Percentiles rank a stretch among this genome's conserved stretches.
Conservation (phyloP, 2,797 vertebrate species). For the Vultur gryphus region DNA sequence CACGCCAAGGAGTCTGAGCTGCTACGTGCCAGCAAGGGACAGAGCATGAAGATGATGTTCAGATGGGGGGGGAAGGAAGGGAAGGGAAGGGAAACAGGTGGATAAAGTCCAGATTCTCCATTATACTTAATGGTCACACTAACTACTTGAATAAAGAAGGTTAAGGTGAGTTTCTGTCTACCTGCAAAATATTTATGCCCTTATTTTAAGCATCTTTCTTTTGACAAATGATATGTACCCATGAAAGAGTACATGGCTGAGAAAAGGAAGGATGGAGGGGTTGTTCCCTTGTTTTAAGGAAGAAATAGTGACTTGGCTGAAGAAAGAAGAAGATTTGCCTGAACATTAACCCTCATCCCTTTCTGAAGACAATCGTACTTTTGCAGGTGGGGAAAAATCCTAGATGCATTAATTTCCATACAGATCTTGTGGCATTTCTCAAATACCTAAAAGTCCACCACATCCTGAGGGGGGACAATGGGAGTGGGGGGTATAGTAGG, state of each 20-base stretch:
- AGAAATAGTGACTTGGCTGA: not conserved
- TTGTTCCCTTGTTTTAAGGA: not conserved
- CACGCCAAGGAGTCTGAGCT: not conserved
- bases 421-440: not conserved
- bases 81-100: not conserved
- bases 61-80: not conserved
- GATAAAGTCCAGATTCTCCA: not conserved
- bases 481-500: rapidly evolving
- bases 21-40: not conserved
- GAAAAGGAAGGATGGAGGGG: not conserved
- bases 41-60: not conserved
- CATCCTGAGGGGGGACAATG: not conserved
- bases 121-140: not conserved
- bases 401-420: not conserved
- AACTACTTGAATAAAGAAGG: no score
- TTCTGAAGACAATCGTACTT: not conserved
- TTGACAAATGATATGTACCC: not conserved
- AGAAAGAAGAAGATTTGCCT: not conserved
- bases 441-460: not conserved
- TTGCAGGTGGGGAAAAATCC: not conserved
- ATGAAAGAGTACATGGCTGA: not conserved
- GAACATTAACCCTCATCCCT: not conserved
- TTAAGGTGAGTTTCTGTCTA: not conserved
- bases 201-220: not conserved
- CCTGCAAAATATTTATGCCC: not conserved